Evolutionary conservation across 92 coral and sea anemone genomes (phyloP).

Genomic region (Siderastrea siderea): DNA sequence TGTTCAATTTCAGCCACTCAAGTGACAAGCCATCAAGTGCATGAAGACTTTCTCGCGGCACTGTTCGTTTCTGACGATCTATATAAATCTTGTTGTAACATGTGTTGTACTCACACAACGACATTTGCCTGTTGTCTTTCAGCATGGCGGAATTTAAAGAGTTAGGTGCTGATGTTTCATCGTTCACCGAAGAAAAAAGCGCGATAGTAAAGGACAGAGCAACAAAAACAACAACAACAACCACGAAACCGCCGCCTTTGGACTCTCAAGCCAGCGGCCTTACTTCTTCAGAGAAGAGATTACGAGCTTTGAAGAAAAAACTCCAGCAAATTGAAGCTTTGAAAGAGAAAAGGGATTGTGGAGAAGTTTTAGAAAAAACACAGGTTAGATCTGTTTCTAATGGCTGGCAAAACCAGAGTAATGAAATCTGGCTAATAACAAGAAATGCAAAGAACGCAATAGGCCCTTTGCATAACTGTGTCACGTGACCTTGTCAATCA

Average conservation of each 20-base stretch:
- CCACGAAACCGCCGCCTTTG: background rate
- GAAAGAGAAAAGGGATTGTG: constrained; percentile 78
- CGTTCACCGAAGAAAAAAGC: background rate
- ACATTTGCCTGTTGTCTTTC: background rate
- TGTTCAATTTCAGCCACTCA: too few species aligned
- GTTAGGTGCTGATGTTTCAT: constrained; percentile 26
- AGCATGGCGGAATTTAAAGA: constrained; percentile 30
- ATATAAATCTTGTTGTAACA: background rate
- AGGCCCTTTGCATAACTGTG: too few species aligned
- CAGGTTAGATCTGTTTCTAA: constrained; percentile 69
- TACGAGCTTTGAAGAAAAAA: constrained; percentile 85
- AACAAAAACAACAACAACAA: background rate
- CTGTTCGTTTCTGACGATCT: too few species aligned
- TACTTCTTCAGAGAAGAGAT: constrained; percentile 81
- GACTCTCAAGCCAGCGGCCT: constrained; percentile 46
- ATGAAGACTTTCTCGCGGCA: too few species aligned
- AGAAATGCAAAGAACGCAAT: background rate
- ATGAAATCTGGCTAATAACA: background rate
- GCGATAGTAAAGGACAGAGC: too few species aligned
- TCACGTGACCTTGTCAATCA: too few species aligned
- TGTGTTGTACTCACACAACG: background rate
- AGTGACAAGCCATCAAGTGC: too few species aligned
- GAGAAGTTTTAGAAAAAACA: constrained; percentile 82
- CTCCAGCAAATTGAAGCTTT: constrained; percentile 86
- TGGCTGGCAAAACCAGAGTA: too few species aligned